A percentile compares a stretch with the other conserved stretches of the same genome.
Evolutionary conservation across 1,140 invertebrate species (phyloP).

Genomic region (Drosophila azteca): DNA sequence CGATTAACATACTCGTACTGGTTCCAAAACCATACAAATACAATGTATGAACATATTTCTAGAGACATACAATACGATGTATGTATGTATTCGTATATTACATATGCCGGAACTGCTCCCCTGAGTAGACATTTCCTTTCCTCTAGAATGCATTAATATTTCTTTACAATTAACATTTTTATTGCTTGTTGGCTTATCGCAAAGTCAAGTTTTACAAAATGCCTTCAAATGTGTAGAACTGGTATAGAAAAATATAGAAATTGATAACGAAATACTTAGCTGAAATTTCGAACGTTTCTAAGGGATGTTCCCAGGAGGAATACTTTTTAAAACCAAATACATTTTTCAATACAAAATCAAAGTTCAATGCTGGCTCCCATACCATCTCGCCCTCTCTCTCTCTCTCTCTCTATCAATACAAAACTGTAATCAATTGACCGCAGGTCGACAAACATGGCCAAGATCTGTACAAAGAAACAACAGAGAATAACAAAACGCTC

Average conservation of each 20-base stretch:
- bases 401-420: no score
- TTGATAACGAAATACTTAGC: constrained; percentile 7
- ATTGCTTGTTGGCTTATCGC: constrained; percentile 17
- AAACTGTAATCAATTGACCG: no score
- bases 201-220: constrained; percentile 4
- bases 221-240: constrained; percentile 1
- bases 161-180: neutral
- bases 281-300: no score
- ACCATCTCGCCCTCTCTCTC: no score
- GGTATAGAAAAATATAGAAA: neutral
- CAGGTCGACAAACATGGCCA: neutral
- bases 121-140: constrained; percentile 31
- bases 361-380: no score
- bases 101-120: constrained; percentile 46
- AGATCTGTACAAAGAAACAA: constrained; percentile 9
- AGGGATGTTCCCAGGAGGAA: no score
- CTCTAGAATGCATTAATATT: neutral
- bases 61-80: no score
- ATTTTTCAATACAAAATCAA: no score
- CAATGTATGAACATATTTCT: no score
- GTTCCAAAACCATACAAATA: neutral
- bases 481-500: constrained; percentile 28
- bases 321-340: no score
- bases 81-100: neutral
- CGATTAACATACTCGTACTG: constrained; percentile 41